Conservation (phyloP, 2,888 invertebrate genomes). For the Drosophila nigricruria region DNA sequence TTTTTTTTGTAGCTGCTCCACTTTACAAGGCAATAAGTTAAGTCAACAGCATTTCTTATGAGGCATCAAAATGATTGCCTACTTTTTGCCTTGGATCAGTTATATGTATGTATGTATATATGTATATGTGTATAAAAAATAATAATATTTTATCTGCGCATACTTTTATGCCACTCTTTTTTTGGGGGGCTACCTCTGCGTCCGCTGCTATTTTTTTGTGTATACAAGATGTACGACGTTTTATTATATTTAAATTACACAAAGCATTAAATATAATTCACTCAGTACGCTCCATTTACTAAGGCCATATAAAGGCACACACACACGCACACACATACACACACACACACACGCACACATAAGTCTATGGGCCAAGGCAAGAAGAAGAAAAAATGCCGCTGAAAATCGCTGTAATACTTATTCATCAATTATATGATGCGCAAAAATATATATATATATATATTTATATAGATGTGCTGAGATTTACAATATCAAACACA, state of each 20-base stretch:
- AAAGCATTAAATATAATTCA: constrained; percentile 80
- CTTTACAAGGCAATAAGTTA: constrained; percentile 32
- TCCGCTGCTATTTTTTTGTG: constrained; percentile 1
- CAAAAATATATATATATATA: constrained; percentile 62
- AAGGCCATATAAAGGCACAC: constrained; percentile 63
- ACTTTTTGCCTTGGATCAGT: constrained; percentile 33
- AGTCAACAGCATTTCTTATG: constrained; percentile 3
- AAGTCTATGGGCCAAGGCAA: constrained; percentile 41
- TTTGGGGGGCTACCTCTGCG: constrained; percentile 4
- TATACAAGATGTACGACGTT: constrained; percentile 56
- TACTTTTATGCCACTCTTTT: constrained; percentile 13
- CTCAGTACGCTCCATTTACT: constrained; percentile 80
- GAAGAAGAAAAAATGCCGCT: constrained; percentile 65
- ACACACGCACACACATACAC: constrained; percentile 28
- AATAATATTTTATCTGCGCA: constrained; percentile 50
- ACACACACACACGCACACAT: constrained; percentile 37
- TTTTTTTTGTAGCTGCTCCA: constrained; percentile 4
- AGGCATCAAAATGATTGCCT: constrained; percentile 49
- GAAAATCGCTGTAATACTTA: constrained; percentile 82
- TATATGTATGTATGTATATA: neutral
- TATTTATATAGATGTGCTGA: constrained; percentile 56
- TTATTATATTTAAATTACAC: constrained; percentile 80
- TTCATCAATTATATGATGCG: constrained; percentile 83
- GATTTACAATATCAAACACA: constrained; percentile 76
- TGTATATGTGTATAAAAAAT: constrained; percentile 16